These are phyloP conservation scores for Sinhomidia bicolor DNA, from an alignment of 2,888 invertebrate species.

Conservation along the genomic window DNA sequence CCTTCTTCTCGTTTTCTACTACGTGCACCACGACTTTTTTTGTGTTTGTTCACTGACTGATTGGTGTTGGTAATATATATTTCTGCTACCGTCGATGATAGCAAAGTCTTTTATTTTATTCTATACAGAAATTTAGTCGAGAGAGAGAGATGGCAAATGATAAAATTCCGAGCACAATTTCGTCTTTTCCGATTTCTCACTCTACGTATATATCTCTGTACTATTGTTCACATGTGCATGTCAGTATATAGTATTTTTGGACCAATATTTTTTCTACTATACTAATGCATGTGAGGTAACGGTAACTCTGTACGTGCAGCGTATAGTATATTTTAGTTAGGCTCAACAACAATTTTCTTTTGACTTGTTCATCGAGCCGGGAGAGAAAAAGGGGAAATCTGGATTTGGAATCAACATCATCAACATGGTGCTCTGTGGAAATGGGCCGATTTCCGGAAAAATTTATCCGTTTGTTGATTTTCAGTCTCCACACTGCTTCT, in stretches of 20 bases:
- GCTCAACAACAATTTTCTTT: constrained; percentile 50
- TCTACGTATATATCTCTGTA: neutral
- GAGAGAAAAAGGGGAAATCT: constrained; percentile 47
- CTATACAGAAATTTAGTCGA: neutral
- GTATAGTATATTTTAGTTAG: neutral
- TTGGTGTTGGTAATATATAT: constrained; percentile 38
- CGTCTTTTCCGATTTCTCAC: constrained; percentile 79
- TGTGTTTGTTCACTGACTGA: constrained; percentile 40
- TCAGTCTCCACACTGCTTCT: neutral
- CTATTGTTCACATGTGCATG: constrained; percentile 13
- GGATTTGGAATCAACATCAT: constrained; percentile 46
- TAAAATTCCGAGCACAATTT: constrained; percentile 67
- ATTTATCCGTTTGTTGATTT: constrained; percentile 44
- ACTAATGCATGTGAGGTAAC: neutral
- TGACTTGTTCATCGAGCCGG: constrained; percentile 40
- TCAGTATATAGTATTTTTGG: neutral
- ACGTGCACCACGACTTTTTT: constrained; percentile 9
- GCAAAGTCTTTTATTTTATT: neutral
- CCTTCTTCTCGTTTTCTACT: neutral
- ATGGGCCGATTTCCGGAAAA: constrained; percentile 57
- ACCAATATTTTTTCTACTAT: neutral
- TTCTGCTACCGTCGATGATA: neutral
- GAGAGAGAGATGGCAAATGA: constrained; percentile 22
- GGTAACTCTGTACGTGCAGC: neutral
- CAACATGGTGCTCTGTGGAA: constrained; percentile 44